Conservation (phyloP, 1,140 invertebrate species). For the Streblospio benedicti region DNA sequence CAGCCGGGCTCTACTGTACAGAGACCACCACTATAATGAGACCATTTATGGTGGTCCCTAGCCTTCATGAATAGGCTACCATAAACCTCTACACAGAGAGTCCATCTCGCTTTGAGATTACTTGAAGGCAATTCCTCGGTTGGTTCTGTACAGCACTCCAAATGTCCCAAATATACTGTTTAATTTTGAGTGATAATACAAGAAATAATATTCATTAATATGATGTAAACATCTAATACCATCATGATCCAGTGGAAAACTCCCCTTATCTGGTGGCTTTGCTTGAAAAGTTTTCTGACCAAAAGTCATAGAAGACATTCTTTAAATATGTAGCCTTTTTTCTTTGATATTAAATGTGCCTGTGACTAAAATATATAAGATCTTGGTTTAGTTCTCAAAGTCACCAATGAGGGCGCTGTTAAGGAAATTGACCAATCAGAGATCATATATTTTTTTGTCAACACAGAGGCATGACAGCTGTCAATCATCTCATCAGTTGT, state of each 20-base stretch:
- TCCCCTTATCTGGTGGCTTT: background rate
- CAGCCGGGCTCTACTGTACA: too few relatives aligned
- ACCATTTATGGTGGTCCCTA: too few relatives aligned
- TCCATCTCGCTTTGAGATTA: too few relatives aligned
- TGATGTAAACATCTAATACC: too few relatives aligned
- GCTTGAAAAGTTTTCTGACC: background rate
- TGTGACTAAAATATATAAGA: background rate
- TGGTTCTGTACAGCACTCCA: background rate
- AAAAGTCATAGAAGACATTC: slow-evolving; percentile 1
- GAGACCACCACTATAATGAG: too few relatives aligned
- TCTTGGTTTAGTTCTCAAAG: background rate
- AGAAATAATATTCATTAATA: too few relatives aligned
- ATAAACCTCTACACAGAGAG: too few relatives aligned
- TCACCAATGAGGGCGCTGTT: too few relatives aligned
- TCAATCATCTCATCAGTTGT: background rate
- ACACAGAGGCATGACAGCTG: slow-evolving; percentile 2
- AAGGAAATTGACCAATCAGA: background rate
- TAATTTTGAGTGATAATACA: background rate
- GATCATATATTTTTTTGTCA: background rate
- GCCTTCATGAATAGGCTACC: too few relatives aligned
- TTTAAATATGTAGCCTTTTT: background rate
- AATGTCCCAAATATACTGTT: background rate
- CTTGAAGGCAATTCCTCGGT: too few relatives aligned
- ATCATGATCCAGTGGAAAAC: slow-evolving; percentile 3
- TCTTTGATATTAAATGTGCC: background rate